Evolutionary conservation across 1,140 invertebrate genomes (phyloP).

Genomic region (Trissolcus basalis): DNA sequence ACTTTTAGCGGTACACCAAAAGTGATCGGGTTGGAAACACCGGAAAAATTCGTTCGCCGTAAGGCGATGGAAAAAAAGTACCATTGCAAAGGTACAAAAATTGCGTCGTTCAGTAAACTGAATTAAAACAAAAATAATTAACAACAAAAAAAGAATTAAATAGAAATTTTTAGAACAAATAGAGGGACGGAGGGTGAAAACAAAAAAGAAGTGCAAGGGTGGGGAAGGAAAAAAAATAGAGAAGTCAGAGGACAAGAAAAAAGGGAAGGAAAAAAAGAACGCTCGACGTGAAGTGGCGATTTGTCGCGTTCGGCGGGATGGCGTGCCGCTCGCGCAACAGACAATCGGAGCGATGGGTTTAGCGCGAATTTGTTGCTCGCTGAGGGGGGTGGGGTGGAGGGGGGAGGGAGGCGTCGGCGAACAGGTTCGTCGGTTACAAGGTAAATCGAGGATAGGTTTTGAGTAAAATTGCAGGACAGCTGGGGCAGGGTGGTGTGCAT

Average conservation of each 20-base stretch:
- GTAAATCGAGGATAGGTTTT: slow-evolving; percentile 9
- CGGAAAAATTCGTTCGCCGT: neutral
- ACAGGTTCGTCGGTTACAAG: neutral
- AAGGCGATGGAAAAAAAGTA: too few relatives aligned
- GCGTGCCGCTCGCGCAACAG: slow-evolving; percentile 60
- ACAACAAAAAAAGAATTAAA: neutral
- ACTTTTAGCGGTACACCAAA: slow-evolving; percentile 29
- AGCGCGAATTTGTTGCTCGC: neutral
- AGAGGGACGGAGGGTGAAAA: too few relatives aligned
- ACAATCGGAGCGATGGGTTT: slow-evolving; percentile 36
- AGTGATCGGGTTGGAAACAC: neutral
- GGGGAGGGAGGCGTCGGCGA: slow-evolving; percentile 38
- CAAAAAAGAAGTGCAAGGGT: neutral
- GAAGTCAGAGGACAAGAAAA: slow-evolving; percentile 1
- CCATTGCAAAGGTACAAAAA: too few relatives aligned
- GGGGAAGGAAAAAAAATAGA: neutral
- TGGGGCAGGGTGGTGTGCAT: neutral
- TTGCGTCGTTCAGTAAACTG: too few relatives aligned
- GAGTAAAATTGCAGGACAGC: too few relatives aligned
- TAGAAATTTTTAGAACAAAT: neutral
- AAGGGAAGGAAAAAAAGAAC: slow-evolving; percentile 11
- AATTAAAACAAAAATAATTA: neutral
- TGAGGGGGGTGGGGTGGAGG: slow-evolving; percentile 3
- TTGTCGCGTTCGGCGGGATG: slow-evolving; percentile 60
- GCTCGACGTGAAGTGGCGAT: slow-evolving; percentile 18